Percentiles rank a stretch among this genome's conserved stretches.
Evolutionary conservation across 2,797 vertebrate species (phyloP).

Genomic region (Remorina albescens): DNA sequence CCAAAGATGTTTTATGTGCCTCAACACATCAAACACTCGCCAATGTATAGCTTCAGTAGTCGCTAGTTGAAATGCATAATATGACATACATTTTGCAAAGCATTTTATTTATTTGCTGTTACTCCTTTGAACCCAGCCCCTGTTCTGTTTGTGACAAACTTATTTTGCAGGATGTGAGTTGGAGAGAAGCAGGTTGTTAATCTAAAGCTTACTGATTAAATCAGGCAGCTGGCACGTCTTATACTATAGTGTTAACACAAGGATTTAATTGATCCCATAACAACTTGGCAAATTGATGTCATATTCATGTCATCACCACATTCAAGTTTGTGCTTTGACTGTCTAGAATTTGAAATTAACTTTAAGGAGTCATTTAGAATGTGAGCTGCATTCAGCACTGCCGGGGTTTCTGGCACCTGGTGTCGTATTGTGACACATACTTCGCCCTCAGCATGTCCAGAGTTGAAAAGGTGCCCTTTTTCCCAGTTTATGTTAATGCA

Average conservation of each 20-base stretch:
- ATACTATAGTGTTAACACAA: conserved; percentile 33
- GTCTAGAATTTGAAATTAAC: conserved; percentile 53
- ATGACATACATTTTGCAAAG: conserved; percentile 16
- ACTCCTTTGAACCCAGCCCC: not conserved
- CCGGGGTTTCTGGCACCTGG: conserved; percentile 8
- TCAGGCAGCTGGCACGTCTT: conserved; percentile 41
- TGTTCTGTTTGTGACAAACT: conserved; percentile 7
- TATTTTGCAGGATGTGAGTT: conserved; percentile 23
- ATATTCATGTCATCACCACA: conserved; percentile 49
- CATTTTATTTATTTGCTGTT: not conserved
- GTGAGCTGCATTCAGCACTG: conserved; percentile 13
- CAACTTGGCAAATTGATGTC: conserved; percentile 47
- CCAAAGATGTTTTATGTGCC: not conserved
- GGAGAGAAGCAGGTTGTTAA: conserved; percentile 16
- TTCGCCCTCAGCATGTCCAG: not conserved
- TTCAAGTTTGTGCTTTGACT: conserved; percentile 38
- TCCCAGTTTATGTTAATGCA: not conserved
- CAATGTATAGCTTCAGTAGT: conserved; percentile 22
- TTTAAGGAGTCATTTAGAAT: conserved; percentile 37
- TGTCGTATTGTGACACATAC: conserved; percentile 1
- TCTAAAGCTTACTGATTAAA: conserved; percentile 41
- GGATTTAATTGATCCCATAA: conserved; percentile 55
- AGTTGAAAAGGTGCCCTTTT: conserved; percentile 4
- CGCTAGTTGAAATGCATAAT: conserved; percentile 24
- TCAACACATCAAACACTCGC: conserved; percentile 41